Conservation (phyloP, 1,140 invertebrate species). For the Diuraphis noxia region DNA sequence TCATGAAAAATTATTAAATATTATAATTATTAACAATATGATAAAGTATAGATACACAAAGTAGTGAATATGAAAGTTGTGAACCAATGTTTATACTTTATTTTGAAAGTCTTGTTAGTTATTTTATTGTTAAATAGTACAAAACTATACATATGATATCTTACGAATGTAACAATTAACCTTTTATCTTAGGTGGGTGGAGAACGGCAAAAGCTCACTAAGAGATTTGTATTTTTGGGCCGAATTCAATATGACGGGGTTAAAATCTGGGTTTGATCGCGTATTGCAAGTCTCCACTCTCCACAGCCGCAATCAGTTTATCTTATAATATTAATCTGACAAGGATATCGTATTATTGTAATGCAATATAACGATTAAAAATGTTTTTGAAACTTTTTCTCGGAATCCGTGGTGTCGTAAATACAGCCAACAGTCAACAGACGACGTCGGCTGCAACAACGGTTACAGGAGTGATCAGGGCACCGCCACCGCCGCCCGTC, state of each 20-base stretch:
- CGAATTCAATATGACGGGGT: background rate
- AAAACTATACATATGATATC: background rate
- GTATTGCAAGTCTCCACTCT: too few species aligned
- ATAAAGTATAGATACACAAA: too few species aligned
- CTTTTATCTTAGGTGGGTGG: background rate
- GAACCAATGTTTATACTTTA: background rate
- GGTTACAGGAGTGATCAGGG: slow-evolving; percentile 59
- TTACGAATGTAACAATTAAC: background rate
- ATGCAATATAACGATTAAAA: background rate
- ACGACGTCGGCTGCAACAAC: background rate
- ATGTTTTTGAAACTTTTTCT: background rate
- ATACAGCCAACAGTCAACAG: background rate
- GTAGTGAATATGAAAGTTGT: too few species aligned
- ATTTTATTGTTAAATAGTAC: background rate
- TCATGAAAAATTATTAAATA: background rate
- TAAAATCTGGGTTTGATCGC: background rate
- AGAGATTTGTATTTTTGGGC: background rate
- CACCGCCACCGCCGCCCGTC: slow-evolving; percentile 60
- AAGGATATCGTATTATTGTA: background rate
- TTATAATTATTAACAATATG: background rate
- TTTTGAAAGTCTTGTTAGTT: background rate
- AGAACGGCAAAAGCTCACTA: background rate
- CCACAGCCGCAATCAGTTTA: too few species aligned
- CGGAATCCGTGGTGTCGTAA: background rate
- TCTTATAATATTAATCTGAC: background rate